Base-by-base conservation (phyloP, 2,797 vertebrate species). In the Euthynnus affinis region DNA sequence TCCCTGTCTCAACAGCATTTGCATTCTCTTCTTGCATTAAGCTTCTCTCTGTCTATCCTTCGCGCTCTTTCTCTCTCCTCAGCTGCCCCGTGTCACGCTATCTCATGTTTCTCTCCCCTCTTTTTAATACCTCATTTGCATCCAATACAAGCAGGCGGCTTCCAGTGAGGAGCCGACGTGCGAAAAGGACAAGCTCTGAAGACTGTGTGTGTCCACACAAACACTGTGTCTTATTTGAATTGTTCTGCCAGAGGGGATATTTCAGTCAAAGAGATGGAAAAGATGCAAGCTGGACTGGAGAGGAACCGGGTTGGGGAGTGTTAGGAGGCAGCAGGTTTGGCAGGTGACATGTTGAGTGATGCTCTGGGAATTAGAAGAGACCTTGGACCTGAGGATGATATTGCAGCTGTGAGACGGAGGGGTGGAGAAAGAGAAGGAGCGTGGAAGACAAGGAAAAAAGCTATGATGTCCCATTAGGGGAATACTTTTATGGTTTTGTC, bases 71-170 rank as follows among this genome's bases (percentile, higher is more conserved):
- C 77, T 76, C 77, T 89, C 80, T 87, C 87, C 87, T 91, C 86
- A 59, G 84, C 58, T 59, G 61, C 67, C 79, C 80, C 9, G 4
- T 75, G 87, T 89, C 88, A 82, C 79, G 83, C 87, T 71, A 79
- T 90, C 81, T 90, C 90, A 83, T 85, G 87, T 91, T 93, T 88
- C 89, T 85, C 84, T 83, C 70, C 78, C 78, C 77, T 87, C 85
- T 81, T 86, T 86, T 91, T 92, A 91, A 93, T 90, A 82, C 88
- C 80, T 72, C 57, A 93, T 96, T 95, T 96, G 94, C 93, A 95
- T 95, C 82, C 75, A 62, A 90, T 87, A 88, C 80, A 90, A 91
- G 91, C 87, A 87, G 82, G 68, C 79, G 27, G 71, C 87, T 86
- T 80, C 84, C 80, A 75, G 48, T 32, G 88, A 85, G 83, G 71